Conservation (phyloP, 2,888 invertebrate species). For the Hanleya hanleyi region DNA sequence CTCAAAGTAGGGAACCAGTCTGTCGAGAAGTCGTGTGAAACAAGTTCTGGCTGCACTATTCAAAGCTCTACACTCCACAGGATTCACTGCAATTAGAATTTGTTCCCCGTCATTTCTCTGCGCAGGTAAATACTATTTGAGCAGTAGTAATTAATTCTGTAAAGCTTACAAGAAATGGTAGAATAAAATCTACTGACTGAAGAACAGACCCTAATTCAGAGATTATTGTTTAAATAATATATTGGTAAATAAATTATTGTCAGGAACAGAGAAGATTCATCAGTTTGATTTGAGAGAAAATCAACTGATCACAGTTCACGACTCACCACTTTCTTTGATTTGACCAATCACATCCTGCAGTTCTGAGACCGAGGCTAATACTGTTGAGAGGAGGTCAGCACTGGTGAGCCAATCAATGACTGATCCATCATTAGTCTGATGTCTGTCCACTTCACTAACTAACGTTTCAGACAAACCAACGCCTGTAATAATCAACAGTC, state of each 20-base stretch:
- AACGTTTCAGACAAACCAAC: not conserved
- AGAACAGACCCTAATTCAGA: too few relatives aligned
- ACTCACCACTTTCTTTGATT: conserved; percentile 48
- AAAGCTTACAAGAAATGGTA: too few relatives aligned
- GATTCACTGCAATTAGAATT: conserved; percentile 24
- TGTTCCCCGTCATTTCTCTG: too few relatives aligned
- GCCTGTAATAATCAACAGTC: too few relatives aligned
- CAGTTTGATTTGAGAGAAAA: too few relatives aligned
- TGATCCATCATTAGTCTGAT: conserved; percentile 28
- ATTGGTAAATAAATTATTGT: too few relatives aligned
- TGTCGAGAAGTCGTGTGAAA: conserved; percentile 62
- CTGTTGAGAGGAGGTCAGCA: conserved; percentile 56
- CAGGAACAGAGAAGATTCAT: too few relatives aligned
- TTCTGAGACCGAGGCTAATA: conserved; percentile 57
- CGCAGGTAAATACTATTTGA: too few relatives aligned
- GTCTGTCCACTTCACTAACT: not conserved
- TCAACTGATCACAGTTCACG: too few relatives aligned
- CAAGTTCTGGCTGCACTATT: conserved; percentile 59
- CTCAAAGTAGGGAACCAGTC: conserved; percentile 55
- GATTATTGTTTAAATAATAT: too few relatives aligned
- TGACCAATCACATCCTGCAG: conserved; percentile 51
- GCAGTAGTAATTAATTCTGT: too few relatives aligned
- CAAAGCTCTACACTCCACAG: conserved; percentile 32
- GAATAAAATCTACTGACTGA: too few relatives aligned
- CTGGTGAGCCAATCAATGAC: conserved; percentile 58